Conservation (phyloP, 2,888 invertebrate genomes). For the Crossocerus cetratus region DNA sequence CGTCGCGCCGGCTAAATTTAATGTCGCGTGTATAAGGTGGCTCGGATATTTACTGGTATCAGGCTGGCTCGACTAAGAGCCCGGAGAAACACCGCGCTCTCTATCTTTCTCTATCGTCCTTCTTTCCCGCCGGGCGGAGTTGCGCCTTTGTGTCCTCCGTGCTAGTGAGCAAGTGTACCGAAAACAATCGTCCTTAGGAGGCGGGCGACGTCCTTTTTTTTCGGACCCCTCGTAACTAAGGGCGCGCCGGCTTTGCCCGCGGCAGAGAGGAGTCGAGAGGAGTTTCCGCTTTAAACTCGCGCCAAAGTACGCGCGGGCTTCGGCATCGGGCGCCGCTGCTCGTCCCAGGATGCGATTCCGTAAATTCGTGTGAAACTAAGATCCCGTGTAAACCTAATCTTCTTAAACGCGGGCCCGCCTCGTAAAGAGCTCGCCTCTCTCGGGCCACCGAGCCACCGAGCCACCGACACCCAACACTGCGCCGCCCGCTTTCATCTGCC, state of each 20-base stretch:
- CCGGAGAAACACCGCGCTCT: neutral
- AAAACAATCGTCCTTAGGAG: conserved; percentile 38
- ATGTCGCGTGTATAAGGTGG: too few species aligned
- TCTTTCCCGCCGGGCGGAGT: neutral
- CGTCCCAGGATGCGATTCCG: conserved; percentile 50
- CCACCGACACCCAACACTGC: too few species aligned
- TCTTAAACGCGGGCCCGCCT: conserved; percentile 48
- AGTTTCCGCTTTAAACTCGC: conserved; percentile 52
- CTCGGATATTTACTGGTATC: too few species aligned
- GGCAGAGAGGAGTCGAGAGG: neutral
- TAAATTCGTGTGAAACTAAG: conserved; percentile 58
- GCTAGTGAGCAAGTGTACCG: conserved; percentile 36
- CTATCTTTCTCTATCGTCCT: neutral
- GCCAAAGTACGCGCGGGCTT: conserved; percentile 41
- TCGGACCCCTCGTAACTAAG: conserved; percentile 9
- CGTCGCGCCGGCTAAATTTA: too few species aligned
- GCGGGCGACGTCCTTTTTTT: neutral
- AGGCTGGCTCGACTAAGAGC: too few species aligned
- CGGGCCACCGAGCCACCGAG: neutral
- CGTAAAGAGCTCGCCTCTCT: conserved; percentile 41
- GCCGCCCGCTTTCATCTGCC: too few species aligned
- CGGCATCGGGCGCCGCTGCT: neutral
- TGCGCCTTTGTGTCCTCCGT: too few species aligned
- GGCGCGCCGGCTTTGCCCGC: conserved; percentile 17
- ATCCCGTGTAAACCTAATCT: conserved; percentile 59